These are phyloP conservation scores for Spodoptera picta DNA, from an alignment of 2,888 invertebrate genomes.

Conservation along the genomic window DNA sequence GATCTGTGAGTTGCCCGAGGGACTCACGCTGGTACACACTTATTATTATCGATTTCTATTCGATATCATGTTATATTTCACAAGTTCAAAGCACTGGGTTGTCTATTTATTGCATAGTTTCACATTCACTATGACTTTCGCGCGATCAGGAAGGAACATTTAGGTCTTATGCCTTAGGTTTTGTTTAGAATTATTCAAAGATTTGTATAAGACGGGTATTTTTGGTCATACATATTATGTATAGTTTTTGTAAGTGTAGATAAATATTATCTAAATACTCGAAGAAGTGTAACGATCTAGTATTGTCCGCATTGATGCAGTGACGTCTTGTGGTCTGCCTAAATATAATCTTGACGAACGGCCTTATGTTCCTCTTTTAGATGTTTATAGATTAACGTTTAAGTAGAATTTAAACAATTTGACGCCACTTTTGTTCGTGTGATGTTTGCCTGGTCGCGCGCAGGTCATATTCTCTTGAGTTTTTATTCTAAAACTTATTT, in stretches of 20 bases:
- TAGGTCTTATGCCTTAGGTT: constrained; percentile 28
- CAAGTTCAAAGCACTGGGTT: constrained; percentile 40
- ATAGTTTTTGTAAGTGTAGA: constrained; percentile 51
- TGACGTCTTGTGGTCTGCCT: constrained; percentile 37
- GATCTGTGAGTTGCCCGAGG: constrained; percentile 16
- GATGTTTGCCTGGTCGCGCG: constrained; percentile 28
- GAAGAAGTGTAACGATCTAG: constrained; percentile 29
- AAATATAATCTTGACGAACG: constrained; percentile 45
- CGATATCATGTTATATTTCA: constrained; percentile 45
- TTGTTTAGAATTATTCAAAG: constrained; percentile 55
- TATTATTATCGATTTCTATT: constrained; percentile 21
- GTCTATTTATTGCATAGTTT: constrained; percentile 37
- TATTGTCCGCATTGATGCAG: constrained; percentile 22
- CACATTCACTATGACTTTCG: constrained; percentile 18
- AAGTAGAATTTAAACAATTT: constrained; percentile 51
- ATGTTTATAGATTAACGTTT: constrained; percentile 49
- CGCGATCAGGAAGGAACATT: constrained; percentile 22
- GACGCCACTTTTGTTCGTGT: constrained; percentile 38
- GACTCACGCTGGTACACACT: constrained; percentile 7
- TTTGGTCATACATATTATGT: constrained; percentile 49
- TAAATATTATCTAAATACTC: constrained; percentile 50
- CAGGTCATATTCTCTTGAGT: constrained; percentile 20
- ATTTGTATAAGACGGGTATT: constrained; percentile 53
- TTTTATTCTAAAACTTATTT: constrained; percentile 41
- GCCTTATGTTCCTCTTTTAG: constrained; percentile 53